Evolutionary conservation across 2,113 vertebrate genomes (phyloP).

Genomic region (Rhegmatorhina hoffmannsi): DNA sequence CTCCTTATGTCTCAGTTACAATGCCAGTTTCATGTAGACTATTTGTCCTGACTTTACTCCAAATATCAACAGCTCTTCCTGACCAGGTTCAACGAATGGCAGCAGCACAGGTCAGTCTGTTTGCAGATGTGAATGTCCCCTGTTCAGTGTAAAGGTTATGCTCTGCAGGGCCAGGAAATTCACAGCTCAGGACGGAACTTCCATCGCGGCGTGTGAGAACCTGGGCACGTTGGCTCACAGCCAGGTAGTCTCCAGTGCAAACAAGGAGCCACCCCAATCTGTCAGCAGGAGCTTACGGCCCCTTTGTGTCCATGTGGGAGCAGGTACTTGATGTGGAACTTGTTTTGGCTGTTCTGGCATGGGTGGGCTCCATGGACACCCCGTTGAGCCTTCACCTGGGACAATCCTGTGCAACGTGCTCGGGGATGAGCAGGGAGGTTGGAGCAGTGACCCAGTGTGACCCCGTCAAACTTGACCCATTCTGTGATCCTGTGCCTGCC

Average conservation of each 20-base stretch:
- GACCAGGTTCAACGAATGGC: background rate
- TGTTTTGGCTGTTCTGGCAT: accelerated
- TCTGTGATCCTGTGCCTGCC: accelerated
- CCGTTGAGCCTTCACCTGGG: background rate
- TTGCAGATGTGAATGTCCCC: background rate
- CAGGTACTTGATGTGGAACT: accelerated
- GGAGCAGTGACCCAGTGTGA: background rate
- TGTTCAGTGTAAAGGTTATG: accelerated
- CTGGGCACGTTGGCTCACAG: background rate
- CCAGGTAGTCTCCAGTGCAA: background rate
- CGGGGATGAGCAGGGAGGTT: background rate
- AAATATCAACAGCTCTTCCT: accelerated
- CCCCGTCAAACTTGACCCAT: background rate
- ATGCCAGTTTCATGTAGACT: background rate
- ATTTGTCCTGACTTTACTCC: background rate
- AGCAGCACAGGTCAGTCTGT: background rate
- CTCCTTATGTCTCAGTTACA: background rate
- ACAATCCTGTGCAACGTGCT: accelerated
- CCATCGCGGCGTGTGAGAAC: accelerated
- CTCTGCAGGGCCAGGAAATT: background rate
- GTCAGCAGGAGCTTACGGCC: accelerated
- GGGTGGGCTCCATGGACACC: accelerated
- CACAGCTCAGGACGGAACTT: background rate
- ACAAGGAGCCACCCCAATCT: background rate
- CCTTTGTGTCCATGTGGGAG: background rate